These are phyloP conservation scores for Schizopygopsis malacanthus DNA, from an alignment of 2,797 vertebrate species.

Conservation along the genomic window DNA sequence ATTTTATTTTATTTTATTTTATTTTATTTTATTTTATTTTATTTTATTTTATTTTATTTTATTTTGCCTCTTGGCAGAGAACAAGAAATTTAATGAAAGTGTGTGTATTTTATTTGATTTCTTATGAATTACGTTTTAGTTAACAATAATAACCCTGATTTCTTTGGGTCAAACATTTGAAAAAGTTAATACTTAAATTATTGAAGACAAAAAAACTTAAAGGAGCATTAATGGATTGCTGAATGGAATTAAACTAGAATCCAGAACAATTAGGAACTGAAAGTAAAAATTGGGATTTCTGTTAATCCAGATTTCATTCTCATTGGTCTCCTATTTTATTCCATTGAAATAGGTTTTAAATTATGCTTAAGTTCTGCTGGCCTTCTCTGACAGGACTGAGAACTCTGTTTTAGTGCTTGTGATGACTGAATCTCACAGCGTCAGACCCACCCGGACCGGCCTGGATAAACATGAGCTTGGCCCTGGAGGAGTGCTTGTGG, in stretches of 20 bases:
- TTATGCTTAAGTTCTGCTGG: not conserved
- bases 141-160: not conserved
- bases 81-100: too few species aligned
- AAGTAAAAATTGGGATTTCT: not conserved
- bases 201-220: not conserved
- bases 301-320: not conserved
- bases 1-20: too few species aligned
- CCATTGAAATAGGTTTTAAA: not conserved
- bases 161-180: not conserved
- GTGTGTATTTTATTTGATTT: not conserved
- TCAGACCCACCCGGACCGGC: not conserved
- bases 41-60: too few species aligned
- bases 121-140: not conserved
- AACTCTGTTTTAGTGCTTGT: not conserved
- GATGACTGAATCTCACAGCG: constrained; percentile 25
- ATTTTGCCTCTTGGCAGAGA: too few species aligned
- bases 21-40: too few species aligned
- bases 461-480: constrained; percentile 3
- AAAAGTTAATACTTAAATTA: not conserved
- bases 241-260: not conserved
- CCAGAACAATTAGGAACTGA: not conserved
- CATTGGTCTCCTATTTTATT: not conserved
- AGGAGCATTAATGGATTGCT: not conserved
- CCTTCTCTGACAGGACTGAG: not conserved
- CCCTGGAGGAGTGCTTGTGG: constrained; percentile 49